Evolutionary conservation across 2,113 vertebrate species (phyloP).

Genomic region (Engraulis encrasicolus): DNA sequence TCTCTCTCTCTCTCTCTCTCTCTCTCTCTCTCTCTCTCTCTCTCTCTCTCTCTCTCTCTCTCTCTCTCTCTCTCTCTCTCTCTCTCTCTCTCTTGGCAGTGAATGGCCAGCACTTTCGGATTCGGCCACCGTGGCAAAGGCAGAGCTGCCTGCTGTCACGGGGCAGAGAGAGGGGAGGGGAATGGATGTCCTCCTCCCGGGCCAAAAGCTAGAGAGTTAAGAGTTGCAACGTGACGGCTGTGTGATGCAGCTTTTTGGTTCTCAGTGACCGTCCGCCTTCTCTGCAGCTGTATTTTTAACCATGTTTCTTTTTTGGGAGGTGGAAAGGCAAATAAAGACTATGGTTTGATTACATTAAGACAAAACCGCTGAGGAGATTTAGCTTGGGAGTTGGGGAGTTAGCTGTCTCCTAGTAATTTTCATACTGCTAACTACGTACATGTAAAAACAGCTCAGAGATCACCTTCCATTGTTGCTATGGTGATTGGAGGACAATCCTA

Average conservation of each 20-base stretch:
- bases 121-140: not conserved
- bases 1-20: too few species aligned
- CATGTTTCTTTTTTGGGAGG: not conserved
- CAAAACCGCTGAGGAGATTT: not conserved
- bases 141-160: not conserved
- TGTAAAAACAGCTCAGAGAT: not conserved
- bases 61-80: too few species aligned
- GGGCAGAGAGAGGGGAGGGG: not conserved
- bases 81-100: not conserved
- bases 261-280: not conserved
- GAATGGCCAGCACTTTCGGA: not conserved
- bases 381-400: not conserved
- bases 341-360: not conserved
- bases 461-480: not conserved
- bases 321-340: not conserved
- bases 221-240: not conserved
- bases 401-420: not conserved
- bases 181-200: not conserved
- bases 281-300: not conserved
- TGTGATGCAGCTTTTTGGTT: not conserved
- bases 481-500: constrained; percentile 3
- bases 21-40: too few species aligned
- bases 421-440: not conserved
- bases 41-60: too few species aligned
- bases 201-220: not conserved